Evolutionary conservation across 2,888 invertebrate species (phyloP).

Genomic region (Calameuta pallipes): DNA sequence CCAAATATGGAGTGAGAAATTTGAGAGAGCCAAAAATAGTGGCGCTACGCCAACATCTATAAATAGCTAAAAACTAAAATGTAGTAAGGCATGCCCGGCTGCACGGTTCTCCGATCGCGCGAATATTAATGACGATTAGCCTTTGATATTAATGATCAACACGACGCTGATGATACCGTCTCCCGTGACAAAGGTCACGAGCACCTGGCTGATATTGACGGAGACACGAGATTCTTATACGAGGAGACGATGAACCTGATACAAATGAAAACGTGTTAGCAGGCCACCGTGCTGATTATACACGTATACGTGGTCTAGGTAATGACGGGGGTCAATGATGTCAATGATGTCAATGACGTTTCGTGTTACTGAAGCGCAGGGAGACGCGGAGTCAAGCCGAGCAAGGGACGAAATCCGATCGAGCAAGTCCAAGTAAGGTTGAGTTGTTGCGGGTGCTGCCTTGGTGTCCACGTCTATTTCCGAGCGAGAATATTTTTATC

Average conservation of each 20-base stretch:
- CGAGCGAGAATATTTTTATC: conserved; percentile 51
- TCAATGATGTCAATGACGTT: background rate
- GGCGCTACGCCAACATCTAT: conserved; percentile 61
- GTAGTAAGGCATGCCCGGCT: conserved; percentile 52
- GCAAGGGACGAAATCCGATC: conserved; percentile 43
- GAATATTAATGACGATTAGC: background rate
- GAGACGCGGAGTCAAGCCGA: background rate
- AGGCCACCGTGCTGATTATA: background rate
- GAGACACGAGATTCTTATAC: background rate
- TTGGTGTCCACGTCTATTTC: conserved; percentile 46
- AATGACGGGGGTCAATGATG: background rate
- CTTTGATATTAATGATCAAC: background rate
- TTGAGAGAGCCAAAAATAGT: conserved; percentile 66
- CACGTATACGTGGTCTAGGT: background rate
- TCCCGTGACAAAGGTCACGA: background rate
- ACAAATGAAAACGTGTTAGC: background rate
- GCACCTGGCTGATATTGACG: background rate
- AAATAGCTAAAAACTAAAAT: conserved; percentile 64
- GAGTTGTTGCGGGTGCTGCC: conserved; percentile 47
- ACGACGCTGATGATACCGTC: background rate
- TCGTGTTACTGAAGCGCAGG: background rate
- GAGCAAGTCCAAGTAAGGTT: conserved; percentile 49
- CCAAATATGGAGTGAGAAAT: conserved; percentile 65
- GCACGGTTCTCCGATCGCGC: conserved; percentile 52
- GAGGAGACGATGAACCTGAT: background rate